Conservation (phyloP, 2,113 vertebrate genomes). For the Chinchilla lanigera region DNA sequence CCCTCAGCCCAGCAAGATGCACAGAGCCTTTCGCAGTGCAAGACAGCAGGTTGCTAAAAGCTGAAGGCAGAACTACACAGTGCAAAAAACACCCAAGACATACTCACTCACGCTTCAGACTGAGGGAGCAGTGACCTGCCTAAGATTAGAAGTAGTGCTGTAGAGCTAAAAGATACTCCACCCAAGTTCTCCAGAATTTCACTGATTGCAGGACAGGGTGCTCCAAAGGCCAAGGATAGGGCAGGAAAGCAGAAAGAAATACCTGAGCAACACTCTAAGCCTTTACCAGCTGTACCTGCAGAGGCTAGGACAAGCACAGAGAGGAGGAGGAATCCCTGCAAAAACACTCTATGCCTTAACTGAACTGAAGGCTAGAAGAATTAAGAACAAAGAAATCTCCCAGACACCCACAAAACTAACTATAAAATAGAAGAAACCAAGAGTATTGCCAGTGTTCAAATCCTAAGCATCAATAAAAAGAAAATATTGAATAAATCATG, state of each 20-base stretch:
- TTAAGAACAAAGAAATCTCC: background rate
- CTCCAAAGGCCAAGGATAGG: background rate
- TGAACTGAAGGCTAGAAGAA: background rate
- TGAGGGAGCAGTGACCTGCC: background rate
- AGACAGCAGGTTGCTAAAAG: background rate
- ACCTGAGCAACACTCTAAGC: background rate
- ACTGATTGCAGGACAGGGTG: background rate
- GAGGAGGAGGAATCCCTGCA: background rate
- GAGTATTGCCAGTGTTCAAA: background rate
- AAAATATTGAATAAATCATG: background rate
- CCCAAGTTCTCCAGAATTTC: background rate
- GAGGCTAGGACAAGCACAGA: background rate
- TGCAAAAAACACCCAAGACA: background rate
- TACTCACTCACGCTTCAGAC: background rate
- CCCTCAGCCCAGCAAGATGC: background rate
- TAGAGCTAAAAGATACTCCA: background rate
- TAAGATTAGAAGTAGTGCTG: background rate
- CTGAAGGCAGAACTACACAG: background rate
- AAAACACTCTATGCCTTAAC: background rate
- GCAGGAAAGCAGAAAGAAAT: background rate
- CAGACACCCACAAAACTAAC: background rate
- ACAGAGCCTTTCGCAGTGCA: background rate
- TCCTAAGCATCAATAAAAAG: background rate
- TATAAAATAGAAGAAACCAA: background rate
- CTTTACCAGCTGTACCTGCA: background rate